Percentiles rank a stretch among this genome's conserved stretches.
These are phyloP conservation scores for Boleophthalmus pectinirostris DNA, from an alignment of 2,113 vertebrate species.

Conservation along the genomic window DNA sequence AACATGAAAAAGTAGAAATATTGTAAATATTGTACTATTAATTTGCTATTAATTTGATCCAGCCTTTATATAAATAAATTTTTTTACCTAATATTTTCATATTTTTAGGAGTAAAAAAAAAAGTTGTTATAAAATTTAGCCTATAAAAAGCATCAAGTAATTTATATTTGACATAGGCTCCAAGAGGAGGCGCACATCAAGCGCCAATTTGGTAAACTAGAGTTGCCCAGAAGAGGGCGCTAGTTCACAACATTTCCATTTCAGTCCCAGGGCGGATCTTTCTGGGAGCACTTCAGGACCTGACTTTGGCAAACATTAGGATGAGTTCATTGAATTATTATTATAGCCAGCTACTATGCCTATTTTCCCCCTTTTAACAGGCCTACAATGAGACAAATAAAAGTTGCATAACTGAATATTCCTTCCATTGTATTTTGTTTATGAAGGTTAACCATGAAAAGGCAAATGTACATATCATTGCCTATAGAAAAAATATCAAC, in stretches of 20 bases:
- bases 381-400: neutral
- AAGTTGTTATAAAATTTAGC: no score
- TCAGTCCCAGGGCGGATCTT: neutral
- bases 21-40: no score
- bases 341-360: slow-evolving; percentile 18
- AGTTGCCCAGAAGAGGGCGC: slow-evolving; percentile 33
- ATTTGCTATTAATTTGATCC: no score
- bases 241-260: neutral
- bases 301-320: slow-evolving; percentile 19
- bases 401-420: slow-evolving; percentile 10
- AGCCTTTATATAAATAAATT: no score
- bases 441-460: neutral
- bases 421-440: neutral
- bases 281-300: neutral
- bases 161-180: no score
- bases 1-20: neutral
- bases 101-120: no score
- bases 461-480: neutral
- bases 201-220: neutral
- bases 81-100: no score
- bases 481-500: slow-evolving; percentile 28
- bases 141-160: no score
- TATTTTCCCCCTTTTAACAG: slow-evolving; percentile 9
- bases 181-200: no score
- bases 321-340: slow-evolving; percentile 44